These are phyloP conservation scores for Lutraria lutraria DNA, from an alignment of 2,888 invertebrate species.

Conservation along the genomic window DNA sequence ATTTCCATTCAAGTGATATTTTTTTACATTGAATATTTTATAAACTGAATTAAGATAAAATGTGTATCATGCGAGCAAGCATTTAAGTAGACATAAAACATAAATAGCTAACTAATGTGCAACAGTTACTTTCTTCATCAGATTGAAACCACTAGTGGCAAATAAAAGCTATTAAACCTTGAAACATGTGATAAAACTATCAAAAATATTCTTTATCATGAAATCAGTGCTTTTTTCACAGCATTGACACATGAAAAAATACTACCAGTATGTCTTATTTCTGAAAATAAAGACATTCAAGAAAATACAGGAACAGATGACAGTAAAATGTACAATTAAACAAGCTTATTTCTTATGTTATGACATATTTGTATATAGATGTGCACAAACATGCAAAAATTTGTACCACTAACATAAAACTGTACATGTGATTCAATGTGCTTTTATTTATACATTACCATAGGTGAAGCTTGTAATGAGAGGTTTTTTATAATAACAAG, in stretches of 20 bases:
- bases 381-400: constrained; percentile 10
- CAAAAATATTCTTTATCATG: too few species aligned
- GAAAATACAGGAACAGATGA: neutral
- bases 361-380: neutral
- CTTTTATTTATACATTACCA: constrained; percentile 10
- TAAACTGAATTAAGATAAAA: neutral
- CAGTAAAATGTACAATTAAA: neutral
- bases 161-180: too few species aligned
- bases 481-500: neutral
- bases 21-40: too few species aligned
- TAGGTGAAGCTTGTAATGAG: constrained; percentile 12
- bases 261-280: neutral
- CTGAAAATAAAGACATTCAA: neutral
- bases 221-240: neutral
- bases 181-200: too few species aligned
- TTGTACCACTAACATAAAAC: neutral
- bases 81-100: neutral
- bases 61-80: neutral
- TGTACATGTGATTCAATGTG: neutral
- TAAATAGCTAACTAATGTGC: neutral
- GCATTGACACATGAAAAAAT: neutral
- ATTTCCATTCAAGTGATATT: too few species aligned
- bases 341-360: neutral
- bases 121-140: neutral
- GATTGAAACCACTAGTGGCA: too few species aligned